A percentile compares a stretch with the other conserved stretches of the same genome.
Evolutionary conservation across 2,888 invertebrate genomes (phyloP).

Genomic region (Agapetus fuscipes): DNA sequence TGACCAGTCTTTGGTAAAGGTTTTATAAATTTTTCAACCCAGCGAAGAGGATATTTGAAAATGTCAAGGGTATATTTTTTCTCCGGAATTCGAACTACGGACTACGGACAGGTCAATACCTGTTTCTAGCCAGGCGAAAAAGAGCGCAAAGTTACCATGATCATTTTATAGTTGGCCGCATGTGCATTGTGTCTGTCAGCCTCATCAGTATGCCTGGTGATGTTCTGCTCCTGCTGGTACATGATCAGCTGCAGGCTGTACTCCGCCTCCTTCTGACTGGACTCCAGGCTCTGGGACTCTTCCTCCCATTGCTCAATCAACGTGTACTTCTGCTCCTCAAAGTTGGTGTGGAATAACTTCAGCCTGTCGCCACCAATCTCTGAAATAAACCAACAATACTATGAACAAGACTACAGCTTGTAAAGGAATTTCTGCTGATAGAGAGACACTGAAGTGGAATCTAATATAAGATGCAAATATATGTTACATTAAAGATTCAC

Average conservation of each 20-base stretch:
- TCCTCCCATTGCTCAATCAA: slow-evolving; percentile 45
- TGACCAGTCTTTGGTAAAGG: no score
- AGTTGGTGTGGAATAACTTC: slow-evolving; percentile 44
- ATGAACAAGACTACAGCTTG: neutral
- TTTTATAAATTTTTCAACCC: no score
- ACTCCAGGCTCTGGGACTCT: slow-evolving; percentile 43
- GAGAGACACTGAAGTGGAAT: no score
- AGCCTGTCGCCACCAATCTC: slow-evolving; percentile 49
- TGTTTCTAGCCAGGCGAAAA: no score
- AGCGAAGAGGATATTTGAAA: no score
- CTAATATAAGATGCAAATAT: no score
- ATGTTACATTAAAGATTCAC: no score
- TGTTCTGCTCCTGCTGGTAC: slow-evolving; percentile 46
- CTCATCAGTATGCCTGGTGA: slow-evolving; percentile 28
- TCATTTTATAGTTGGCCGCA: slow-evolving; percentile 34
- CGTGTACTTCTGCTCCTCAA: slow-evolving; percentile 45
- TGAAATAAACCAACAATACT: slow-evolving; percentile 27
- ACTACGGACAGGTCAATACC: no score
- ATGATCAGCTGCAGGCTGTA: slow-evolving; percentile 48
- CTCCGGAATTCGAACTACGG: no score
- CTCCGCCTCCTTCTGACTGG: slow-evolving; percentile 44
- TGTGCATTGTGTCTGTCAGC: slow-evolving; percentile 28
- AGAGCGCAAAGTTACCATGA: no score
- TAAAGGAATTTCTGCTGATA: no score
- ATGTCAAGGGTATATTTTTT: no score